Conservation (phyloP, 2,888 invertebrate species). For the Sarcophaga carnaria region DNA sequence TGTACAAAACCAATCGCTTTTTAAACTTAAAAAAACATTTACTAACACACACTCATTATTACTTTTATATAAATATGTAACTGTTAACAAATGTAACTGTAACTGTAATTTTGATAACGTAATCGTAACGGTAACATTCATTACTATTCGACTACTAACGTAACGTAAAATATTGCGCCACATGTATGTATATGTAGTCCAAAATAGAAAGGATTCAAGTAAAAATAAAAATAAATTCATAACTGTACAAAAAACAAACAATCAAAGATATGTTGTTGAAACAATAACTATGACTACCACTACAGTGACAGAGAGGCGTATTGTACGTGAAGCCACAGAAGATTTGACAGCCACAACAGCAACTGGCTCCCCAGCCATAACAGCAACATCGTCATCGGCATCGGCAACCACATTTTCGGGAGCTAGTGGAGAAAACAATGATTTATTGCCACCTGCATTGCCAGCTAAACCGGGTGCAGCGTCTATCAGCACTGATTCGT, state of each 20-base stretch:
- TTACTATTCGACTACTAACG: conserved; percentile 23
- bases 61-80: conserved; percentile 16
- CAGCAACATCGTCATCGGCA: conserved; percentile 55
- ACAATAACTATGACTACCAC: conserved; percentile 85
- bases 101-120: conserved; percentile 20
- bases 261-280: conserved; percentile 84
- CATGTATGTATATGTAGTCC: conserved; percentile 59
- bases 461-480: conserved; percentile 69
- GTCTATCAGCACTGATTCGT: conserved; percentile 64
- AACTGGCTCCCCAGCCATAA: conserved; percentile 49
- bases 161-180: conserved; percentile 52
- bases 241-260: conserved; percentile 72
- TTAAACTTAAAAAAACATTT: neutral
- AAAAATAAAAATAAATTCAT: conserved; percentile 72
- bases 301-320: conserved; percentile 86
- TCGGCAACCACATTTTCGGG: conserved; percentile 55
- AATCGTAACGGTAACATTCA: conserved; percentile 41
- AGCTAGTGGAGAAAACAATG: conserved; percentile 41
- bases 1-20: conserved; percentile 10
- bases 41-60: conserved; percentile 2
- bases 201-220: conserved; percentile 57
- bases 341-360: conserved; percentile 72
- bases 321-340: conserved; percentile 82
- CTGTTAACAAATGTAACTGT: neutral
- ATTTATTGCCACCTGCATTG: conserved; percentile 68